These are phyloP conservation scores for Drosophila nr. perissopoda DNA, from an alignment of 2,888 invertebrate genomes.

Conservation along the genomic window DNA sequence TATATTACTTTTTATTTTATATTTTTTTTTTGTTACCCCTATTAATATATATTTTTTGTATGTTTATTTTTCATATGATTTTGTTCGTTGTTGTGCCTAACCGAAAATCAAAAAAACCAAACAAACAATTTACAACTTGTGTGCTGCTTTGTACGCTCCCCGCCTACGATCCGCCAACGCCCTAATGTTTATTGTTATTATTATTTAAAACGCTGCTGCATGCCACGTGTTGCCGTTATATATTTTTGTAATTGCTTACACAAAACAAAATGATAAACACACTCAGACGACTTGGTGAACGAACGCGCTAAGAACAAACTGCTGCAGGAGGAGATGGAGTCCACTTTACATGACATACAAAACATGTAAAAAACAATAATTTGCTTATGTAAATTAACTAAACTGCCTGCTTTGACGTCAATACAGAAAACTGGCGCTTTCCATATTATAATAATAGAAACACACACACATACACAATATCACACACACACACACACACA, in stretches of 20 bases:
- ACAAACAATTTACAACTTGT: conserved; percentile 42
- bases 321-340: conserved; percentile 99
- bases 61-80: conserved; percentile 73
- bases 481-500: conserved; percentile 22
- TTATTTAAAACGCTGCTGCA: conserved; percentile 46
- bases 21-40: neutral
- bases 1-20: conserved; percentile 3
- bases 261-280: conserved; percentile 37
- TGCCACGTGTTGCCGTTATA: conserved; percentile 47
- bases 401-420: conserved; percentile 81
- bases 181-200: conserved; percentile 46
- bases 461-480: conserved; percentile 39
- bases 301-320: conserved; percentile 98
- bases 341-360: conserved; percentile 99
- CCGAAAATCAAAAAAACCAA: conserved; percentile 44
- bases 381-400: conserved; percentile 74
- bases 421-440: conserved; percentile 77
- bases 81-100: conserved; percentile 72
- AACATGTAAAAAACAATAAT: conserved; percentile 91
- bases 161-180: conserved; percentile 59
- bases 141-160: conserved; percentile 59
- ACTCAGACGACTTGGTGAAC: conserved; percentile 95
- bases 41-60: conserved; percentile 47
- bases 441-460: conserved; percentile 75
- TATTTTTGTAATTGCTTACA: conserved; percentile 52